These are phyloP conservation scores for Papilio glaucus DNA, from an alignment of 1,140 invertebrate genomes.

Conservation along the genomic window DNA sequence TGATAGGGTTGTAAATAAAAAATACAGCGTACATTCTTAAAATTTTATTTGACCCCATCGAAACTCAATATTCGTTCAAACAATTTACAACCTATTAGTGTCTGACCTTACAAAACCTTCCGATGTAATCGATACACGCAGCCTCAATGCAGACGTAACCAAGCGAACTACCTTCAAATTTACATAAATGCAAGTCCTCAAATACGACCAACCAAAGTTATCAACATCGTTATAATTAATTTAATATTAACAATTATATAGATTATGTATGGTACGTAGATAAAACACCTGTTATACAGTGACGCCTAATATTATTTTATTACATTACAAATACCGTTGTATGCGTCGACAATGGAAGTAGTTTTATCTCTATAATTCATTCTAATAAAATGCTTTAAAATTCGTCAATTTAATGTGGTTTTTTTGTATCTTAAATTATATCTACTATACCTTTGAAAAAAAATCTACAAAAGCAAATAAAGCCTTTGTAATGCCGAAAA, in stretches of 20 bases:
- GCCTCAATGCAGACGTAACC: too few species aligned
- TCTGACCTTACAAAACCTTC: constrained; percentile 65
- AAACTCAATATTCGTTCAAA: constrained; percentile 77
- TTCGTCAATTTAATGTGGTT: neutral
- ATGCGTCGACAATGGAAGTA: constrained; percentile 42
- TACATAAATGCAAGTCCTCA: constrained; percentile 39
- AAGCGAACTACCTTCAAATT: constrained; percentile 56
- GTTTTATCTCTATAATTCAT: neutral
- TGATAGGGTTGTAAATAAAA: constrained; percentile 48
- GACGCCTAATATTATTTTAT: constrained; percentile 73
- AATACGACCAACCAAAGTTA: constrained; percentile 59
- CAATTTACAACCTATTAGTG: constrained; percentile 73
- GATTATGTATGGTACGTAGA: constrained; percentile 73
- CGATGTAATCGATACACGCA: constrained; percentile 53
- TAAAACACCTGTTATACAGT: constrained; percentile 80
- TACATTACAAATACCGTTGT: constrained; percentile 68
- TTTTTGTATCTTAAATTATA: neutral
- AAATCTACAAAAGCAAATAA: neutral
- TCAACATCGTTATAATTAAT: constrained; percentile 80
- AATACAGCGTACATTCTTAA: constrained; percentile 70
- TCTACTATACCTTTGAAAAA: neutral
- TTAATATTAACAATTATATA: constrained; percentile 82
- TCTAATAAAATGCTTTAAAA: neutral
- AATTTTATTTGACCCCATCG: constrained; percentile 81
- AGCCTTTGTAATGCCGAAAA: neutral